Base-by-base conservation (phyloP, 2,888 invertebrate genomes). In the Gastrophysa polygoni region DNA sequence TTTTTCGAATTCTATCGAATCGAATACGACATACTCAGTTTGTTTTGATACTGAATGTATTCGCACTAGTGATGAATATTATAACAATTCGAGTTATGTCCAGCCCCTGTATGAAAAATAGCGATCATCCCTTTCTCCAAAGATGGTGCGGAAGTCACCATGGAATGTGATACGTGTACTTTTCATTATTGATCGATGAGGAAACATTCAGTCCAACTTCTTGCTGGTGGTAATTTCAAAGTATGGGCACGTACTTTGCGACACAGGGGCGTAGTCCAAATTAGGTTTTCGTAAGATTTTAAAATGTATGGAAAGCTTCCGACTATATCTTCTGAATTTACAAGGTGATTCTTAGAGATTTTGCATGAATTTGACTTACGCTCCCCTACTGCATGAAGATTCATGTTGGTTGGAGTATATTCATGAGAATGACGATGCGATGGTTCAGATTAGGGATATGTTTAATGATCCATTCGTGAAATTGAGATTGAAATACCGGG, bases 121-220 rank as follows among this genome's bases (percentile, higher is more conserved):
- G 7, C 7, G 3, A 5, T 24, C 24, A 24, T 24, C 24, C 24
- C 24, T 3, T 5, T 24, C 3, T 5, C 24, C 7, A 24, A 24
- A n/a, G n/a, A 38, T 38, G 38, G 38, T 38, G 38, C 10, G 32
- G n/a, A 24, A 38, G 14, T 38, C 54, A 28, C 24, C 54, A 17
- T 20, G 28, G 54, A 43, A 54, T 43, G 44, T 43, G 54, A 54
- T 54, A 54, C 44, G 43, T 54, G 20, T 43, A 44, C 54, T 43
- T 54, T 43, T 54, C 61, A 48, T 59, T 65, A 65, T 65, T 65
- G 61, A 61, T 65, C 59, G 59, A 32, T 57, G 57, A 54, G 54
- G 24, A 62, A 58, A 61, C 56, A 60, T 49, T 49, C 49, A 55
- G 47, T 56, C 51, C 44, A 59, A 59, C 52, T 51, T 57, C 59